Base-by-base conservation (phyloP, 2,888 invertebrate genomes). In the Polydesmus complanatus region DNA sequence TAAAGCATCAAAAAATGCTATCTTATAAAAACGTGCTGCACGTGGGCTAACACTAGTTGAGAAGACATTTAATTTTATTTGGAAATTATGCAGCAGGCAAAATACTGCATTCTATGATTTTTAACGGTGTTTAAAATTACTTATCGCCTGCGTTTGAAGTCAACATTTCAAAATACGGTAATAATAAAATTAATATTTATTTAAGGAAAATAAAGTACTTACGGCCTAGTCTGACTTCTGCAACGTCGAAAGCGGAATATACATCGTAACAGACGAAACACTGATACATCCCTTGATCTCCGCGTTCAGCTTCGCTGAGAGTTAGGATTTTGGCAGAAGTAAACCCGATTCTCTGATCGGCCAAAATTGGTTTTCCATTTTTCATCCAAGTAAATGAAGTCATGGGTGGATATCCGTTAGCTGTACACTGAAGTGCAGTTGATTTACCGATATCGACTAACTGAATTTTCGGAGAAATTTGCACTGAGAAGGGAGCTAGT, bases 261-360 rank as follows among this genome's bases (percentile, higher is more conserved):
- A 54, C 60, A 19, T 60, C 48, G 3, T 19, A 27, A 11, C 52
- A 25, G 19, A 60, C 51, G 49, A 60, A 60, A 18, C 60, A 60
- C 25, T 60, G 60, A 23, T 60, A 60, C 22, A 60, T 54, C n/a
- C 60, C 60, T 26, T 60, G 60, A 47, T 60, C 60, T 54, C 52
- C 60, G 18, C 49, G n/a, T 23, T 54, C 26, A n/a, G 54, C 54
- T n/a, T 47, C 54, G 5, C 54, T 18, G 21, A 60, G 54, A 22
- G 60, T 60, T 23, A 60, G 37, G 19, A 60, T 60, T 54, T 60
- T 60, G 11, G 27, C 60, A 19, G 60, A 51, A n/a, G 60, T 60
- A 51, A 60, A 60, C n/a, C 60, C 52, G 22, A 60, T 26, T 54
- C 60, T 11, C 18, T 54, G 23, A 48, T 60, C 37, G 22, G 54